Evolutionary conservation across 2,797 vertebrate species (phyloP).

Genomic region (Anguilla obscura): DNA sequence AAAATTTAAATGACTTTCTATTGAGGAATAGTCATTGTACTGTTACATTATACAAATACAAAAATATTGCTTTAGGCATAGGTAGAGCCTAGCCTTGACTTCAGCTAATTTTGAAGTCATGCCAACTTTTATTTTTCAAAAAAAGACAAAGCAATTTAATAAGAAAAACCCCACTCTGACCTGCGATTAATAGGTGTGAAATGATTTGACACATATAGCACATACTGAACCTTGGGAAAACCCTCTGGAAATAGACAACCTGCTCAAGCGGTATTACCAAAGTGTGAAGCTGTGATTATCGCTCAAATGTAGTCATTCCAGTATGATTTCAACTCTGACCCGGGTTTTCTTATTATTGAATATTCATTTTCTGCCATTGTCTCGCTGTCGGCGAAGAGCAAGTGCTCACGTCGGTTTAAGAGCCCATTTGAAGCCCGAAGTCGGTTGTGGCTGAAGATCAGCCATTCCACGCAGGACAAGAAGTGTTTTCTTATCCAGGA

Average conservation of each 20-base stretch:
- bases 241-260: neutral
- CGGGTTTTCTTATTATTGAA: neutral
- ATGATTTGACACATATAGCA: slow-evolving; percentile 23
- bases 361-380: neutral
- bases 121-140: slow-evolving; percentile 42
- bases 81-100: neutral
- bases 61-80: slow-evolving; percentile 12
- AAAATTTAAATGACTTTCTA: slow-evolving; percentile 69
- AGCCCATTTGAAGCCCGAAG: neutral
- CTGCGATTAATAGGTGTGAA: slow-evolving; percentile 34
- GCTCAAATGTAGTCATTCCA: neutral
- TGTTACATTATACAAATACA: slow-evolving; percentile 37
- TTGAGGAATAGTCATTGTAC: slow-evolving; percentile 58
- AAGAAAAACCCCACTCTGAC: neutral
- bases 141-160: neutral
- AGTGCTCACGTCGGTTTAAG: neutral
- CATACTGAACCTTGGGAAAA: slow-evolving; percentile 24
- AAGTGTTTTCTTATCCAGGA: neutral
- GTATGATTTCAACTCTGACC: neutral
- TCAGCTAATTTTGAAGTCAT: slow-evolving; percentile 42
- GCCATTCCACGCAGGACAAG: neutral
- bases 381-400: neutral
- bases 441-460: neutral
- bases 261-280: neutral
- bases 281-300: neutral